These are phyloP conservation scores for Luscinia luscinia DNA, from an alignment of 2,797 vertebrate genomes.

Conservation along the genomic window DNA sequence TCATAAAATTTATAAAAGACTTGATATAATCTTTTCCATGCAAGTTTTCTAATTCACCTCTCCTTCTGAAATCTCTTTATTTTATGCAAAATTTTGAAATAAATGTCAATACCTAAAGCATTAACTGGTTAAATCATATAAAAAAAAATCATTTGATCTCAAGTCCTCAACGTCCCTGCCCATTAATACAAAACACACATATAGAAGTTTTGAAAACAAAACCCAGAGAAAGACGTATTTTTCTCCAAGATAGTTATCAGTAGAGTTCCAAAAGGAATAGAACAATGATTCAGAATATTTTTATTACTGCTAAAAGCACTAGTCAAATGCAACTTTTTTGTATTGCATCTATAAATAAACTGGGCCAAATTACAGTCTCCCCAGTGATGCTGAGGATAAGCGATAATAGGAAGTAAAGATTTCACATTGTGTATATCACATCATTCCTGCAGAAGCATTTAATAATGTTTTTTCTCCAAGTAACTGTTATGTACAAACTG, in stretches of 20 bases:
- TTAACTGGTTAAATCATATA: background rate
- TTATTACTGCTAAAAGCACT: background rate
- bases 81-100: background rate
- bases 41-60: background rate
- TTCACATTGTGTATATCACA: background rate
- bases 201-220: background rate
- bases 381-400: background rate
- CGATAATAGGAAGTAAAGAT: background rate
- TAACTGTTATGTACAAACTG: background rate
- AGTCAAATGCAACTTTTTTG: background rate
- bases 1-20: background rate
- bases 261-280: background rate
- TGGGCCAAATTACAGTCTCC: background rate
- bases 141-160: background rate
- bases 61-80: background rate
- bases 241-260: background rate
- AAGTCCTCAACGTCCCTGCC: background rate
- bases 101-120: background rate
- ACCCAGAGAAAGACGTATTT: background rate
- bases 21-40: background rate
- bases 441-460: background rate
- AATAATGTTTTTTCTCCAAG: background rate
- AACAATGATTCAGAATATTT: background rate
- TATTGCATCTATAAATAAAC: background rate
- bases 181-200: background rate